Conservation (phyloP, 2,797 vertebrate species). For the Micropoecilia bifurca region DNA sequence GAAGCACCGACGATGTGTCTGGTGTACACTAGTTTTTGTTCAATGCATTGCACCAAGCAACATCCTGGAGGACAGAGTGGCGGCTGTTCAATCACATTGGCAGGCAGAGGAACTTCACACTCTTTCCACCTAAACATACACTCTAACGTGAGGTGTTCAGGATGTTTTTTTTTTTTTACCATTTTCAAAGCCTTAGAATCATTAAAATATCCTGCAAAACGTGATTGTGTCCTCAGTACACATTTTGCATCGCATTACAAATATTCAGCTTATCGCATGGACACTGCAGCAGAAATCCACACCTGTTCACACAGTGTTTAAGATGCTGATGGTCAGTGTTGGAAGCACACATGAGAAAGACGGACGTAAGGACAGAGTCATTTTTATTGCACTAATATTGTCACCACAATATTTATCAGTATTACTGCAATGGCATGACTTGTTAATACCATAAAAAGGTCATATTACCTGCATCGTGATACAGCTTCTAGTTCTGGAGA, state of each 20-base stretch:
- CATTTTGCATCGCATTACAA: background rate
- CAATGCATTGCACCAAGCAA: no score
- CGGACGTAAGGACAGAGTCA: no score
- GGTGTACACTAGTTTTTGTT: no score
- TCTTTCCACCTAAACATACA: background rate
- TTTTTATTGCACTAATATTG: no score
- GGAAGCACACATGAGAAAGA: background rate
- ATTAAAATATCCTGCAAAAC: background rate
- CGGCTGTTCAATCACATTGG: no score
- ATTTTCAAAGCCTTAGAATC: background rate
- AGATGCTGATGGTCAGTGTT: background rate
- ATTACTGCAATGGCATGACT: background rate
- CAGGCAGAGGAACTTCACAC: no score
- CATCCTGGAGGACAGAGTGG: no score
- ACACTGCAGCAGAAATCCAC: background rate
- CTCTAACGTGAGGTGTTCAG: background rate
- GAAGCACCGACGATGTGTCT: no score
- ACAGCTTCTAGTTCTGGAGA: background rate
- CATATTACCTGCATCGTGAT: no score
- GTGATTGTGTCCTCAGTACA: background rate
- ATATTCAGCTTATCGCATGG: background rate
- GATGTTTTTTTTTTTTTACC: background rate
- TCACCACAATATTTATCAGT: no score
- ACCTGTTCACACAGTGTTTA: background rate
- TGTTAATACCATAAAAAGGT: no score